Conservation (phyloP, 92 coral and sea anemone species). For the Heteractis magnifica region DNA sequence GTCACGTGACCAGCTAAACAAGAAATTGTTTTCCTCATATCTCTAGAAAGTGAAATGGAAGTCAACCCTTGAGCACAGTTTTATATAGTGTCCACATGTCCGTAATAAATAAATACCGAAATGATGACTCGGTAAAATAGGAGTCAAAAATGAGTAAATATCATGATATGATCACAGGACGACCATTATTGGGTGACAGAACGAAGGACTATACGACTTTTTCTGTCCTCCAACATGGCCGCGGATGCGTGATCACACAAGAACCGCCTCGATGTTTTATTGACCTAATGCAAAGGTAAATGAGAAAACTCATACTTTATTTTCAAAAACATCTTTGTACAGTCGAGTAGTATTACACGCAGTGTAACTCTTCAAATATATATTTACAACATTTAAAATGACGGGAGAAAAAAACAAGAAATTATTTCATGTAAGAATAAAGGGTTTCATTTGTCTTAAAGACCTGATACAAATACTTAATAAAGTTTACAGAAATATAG, state of each 20-base stretch:
- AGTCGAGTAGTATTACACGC: neutral
- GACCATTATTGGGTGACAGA: neutral
- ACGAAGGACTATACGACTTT: neutral
- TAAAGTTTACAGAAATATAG: neutral
- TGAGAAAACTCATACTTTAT: neutral
- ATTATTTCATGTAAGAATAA: neutral
- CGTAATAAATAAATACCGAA: too few species aligned
- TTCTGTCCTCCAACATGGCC: too few species aligned
- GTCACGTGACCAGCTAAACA: too few species aligned
- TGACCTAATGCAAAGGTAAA: neutral
- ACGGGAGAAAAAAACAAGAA: neutral
- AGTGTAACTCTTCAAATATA: neutral
- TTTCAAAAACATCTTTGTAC: neutral
- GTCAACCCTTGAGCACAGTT: too few species aligned
- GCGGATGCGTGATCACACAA: too few species aligned
- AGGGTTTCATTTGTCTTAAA: neutral
- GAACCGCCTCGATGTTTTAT: neutral
- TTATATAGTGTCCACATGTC: too few species aligned
- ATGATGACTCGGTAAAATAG: too few species aligned
- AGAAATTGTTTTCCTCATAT: too few species aligned
- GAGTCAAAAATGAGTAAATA: too few species aligned
- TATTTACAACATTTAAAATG: constrained; percentile 1
- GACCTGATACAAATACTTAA: neutral
- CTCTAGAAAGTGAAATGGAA: too few species aligned
- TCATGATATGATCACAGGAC: neutral